Percentiles rank a stretch among this genome's conserved stretches.
Conservation (phyloP, 2,113 vertebrate genomes). For the Microcebus griseorufus region DNA sequence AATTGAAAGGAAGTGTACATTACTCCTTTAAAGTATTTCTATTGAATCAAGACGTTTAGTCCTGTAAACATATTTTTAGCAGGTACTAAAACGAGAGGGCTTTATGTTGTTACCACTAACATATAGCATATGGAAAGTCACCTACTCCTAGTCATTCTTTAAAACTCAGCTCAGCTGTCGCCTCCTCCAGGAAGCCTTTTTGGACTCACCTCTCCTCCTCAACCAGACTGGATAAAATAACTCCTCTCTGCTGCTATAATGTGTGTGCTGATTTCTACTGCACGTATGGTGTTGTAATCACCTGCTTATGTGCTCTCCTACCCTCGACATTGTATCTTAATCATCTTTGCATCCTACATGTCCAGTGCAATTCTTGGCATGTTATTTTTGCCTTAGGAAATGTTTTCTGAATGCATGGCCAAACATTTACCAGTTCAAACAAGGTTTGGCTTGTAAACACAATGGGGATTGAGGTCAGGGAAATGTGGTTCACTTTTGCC, state of each 20-base stretch:
- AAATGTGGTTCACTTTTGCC: slow-evolving; percentile 45
- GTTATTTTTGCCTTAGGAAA: slow-evolving; percentile 55
- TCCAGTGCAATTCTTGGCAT: background rate
- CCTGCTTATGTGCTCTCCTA: background rate
- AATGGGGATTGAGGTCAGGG: slow-evolving; percentile 47
- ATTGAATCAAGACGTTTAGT: background rate
- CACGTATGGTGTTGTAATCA: too few relatives aligned
- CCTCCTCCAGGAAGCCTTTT: background rate
- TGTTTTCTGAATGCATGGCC: slow-evolving; percentile 55
- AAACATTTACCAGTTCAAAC: slow-evolving; percentile 44
- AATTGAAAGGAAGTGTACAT: background rate
- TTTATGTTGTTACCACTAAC: background rate
- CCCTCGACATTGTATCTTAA: background rate
- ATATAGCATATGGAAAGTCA: background rate
- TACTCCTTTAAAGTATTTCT: background rate
- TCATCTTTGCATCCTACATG: background rate
- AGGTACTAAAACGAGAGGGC: background rate
- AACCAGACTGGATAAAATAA: background rate
- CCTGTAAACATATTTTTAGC: background rate
- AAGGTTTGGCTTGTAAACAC: slow-evolving; percentile 48
- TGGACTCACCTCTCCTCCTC: background rate
- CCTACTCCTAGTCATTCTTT: background rate
- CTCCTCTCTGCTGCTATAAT: background rate
- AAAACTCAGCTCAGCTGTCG: background rate
- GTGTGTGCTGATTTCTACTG: background rate